Conservation (phyloP, 92 coral and sea anemone species). For the Porites rus region DNA sequence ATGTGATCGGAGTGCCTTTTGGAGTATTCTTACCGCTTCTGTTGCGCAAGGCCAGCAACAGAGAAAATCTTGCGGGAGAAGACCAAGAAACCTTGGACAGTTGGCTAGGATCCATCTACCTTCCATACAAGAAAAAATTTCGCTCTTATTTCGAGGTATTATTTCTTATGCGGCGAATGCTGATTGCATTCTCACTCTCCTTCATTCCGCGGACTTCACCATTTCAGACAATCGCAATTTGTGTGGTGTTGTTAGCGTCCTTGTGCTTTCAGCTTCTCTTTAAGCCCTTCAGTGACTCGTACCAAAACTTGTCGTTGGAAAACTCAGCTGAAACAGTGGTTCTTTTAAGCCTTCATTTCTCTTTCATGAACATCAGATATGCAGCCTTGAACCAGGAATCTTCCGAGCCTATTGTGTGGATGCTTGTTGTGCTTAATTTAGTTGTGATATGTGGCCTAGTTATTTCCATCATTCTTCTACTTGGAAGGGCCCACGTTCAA, state of each 20-base stretch:
- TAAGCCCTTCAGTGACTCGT: constrained; percentile 56
- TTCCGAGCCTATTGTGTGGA: constrained; percentile 32
- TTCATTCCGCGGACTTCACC: constrained; percentile 45
- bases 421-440: constrained; percentile 33
- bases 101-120: constrained; percentile 75
- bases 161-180: constrained; percentile 56
- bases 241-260: constrained; percentile 32
- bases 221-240: constrained; percentile 59
- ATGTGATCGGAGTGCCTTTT: constrained; percentile 81
- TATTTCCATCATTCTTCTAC: constrained; percentile 1
- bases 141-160: constrained; percentile 65
- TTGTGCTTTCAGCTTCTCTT: constrained; percentile 48
- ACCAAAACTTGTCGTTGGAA: constrained; percentile 44
- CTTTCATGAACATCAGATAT: constrained; percentile 52
- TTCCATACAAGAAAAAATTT: constrained; percentile 56
- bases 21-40: constrained; percentile 73
- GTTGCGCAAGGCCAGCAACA: constrained; percentile 17
- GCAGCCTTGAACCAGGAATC: constrained; percentile 25
- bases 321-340: constrained; percentile 55
- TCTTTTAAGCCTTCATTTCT: constrained; percentile 61
- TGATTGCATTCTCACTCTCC: constrained; percentile 67
- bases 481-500: not conserved
- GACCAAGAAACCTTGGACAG: constrained; percentile 42
- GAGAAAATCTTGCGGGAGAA: constrained; percentile 24
- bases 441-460: constrained; percentile 13